Evolutionary conservation across 2,888 invertebrate genomes (phyloP), one percentile per base, ranked within the genome.

Genomic region (Scaptodrosophila latifasciaeformis): DNA sequence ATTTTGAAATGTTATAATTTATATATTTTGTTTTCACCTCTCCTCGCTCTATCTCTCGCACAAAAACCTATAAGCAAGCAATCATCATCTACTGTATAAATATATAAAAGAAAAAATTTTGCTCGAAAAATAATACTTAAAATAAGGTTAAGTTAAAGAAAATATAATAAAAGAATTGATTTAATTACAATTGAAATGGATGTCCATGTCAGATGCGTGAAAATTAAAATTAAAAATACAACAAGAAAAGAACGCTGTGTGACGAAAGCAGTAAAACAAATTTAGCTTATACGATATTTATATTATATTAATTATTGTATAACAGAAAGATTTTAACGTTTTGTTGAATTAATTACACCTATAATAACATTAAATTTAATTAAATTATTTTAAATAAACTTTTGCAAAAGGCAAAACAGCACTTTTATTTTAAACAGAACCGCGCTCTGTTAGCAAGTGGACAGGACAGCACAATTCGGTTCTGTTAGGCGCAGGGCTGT

Each of bases 1-100:
- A 72, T 67, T 74, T 72, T 74, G 65, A 55, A 67, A 77, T 77
- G 75, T 66, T 75, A 76, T 72, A n/a, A n/a, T 70, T 63, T 63
- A 55, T 60, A 49, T 62, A 49, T 54, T 55, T 46, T 35, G 29
- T 35, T 35, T 13, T 19, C 37, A 40, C 9, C 43, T 37, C 37
- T 62, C 12, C 42, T 64, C 44, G 18, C 45, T 48, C 13, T 51
- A 39, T 47, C 21, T 51, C 15, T 34, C 13, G 34, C 15, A 13
- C 13, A 13, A 34, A n/a, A n/a, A 24, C 24, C 7, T 5, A 24
- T 24, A 24, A 7, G 7, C 24, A 24, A 3, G 7, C 44, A 50
- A 31, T 34, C 43, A n/a, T 24, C 4, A 24, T 55, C 49, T 40
- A 46, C 59, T 60, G 65, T 75, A 58, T 69, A 63, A 64, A 63